Percentiles rank a stretch among this genome's conserved stretches.
Evolutionary conservation across 2,113 vertebrate genomes (phyloP).

Genomic region (Erythrocercus mccallii): DNA sequence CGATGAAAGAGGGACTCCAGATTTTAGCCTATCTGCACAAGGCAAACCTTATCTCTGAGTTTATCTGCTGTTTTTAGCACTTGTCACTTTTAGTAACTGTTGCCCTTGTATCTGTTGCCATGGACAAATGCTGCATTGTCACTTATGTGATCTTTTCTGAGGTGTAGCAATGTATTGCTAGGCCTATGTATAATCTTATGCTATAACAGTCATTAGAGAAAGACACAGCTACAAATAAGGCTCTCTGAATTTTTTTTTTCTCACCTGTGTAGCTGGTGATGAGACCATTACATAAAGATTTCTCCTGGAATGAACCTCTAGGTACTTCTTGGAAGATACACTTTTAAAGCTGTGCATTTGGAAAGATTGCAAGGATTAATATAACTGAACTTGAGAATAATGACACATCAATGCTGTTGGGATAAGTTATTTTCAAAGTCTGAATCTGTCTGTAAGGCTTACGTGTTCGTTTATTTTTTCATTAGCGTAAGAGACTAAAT

Average conservation of each 20-base stretch:
- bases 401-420: neutral
- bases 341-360: neutral
- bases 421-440: neutral
- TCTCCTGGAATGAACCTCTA: constrained; percentile 18
- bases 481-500: neutral
- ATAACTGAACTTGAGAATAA: constrained; percentile 23
- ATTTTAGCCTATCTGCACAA: neutral
- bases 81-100: neutral
- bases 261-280: neutral
- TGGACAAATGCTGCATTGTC: neutral
- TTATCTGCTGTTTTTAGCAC: neutral
- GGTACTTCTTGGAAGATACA: neutral
- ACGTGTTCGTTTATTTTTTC: neutral
- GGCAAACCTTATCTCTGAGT: neutral
- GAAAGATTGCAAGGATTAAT: neutral
- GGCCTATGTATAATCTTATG: neutral
- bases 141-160: neutral
- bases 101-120: neutral
- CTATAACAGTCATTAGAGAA: neutral
- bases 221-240: neutral
- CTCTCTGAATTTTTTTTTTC: neutral
- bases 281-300: neutral
- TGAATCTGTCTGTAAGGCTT: neutral
- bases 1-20: neutral
- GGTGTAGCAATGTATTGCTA: neutral